Base-by-base conservation (phyloP, 2,888 invertebrate species). In the Carpatolechia fugitivella region DNA sequence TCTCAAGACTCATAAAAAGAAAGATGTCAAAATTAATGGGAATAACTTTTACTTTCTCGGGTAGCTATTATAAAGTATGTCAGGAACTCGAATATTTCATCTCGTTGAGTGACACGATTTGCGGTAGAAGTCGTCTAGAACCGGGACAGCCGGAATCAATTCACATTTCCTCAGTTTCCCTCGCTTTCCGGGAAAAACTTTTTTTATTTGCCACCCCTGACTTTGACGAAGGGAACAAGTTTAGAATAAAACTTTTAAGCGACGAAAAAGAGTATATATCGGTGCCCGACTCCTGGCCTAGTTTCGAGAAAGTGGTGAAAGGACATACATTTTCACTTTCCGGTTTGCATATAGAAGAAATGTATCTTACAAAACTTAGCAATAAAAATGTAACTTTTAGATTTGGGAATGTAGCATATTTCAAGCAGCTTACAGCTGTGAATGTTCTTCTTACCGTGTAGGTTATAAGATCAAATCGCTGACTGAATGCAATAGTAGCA, bases 191-290 rank as follows among this genome's bases (percentile, higher is more conserved):
- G 60, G 65, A 75, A 77, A 80, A 77, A 80, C 69, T 77, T 84
- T 82, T 80, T 80, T 82, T 82, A 81, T 82, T 81, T 80, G 77
- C 78, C 72, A 62, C 70, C 65, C 64, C 52, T 75, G 81, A 82
- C 79, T 83, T 82, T 85, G 84, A 85, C 79, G 83, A 74, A 82
- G 82, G 83, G 75, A 67, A 68, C 67, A 73, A 82, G 77, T 83
- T 82, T 76, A 68, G 71, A 76, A 76, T 74, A 76, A 74, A 77
- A 78, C 70, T 76, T 74, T 70, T 64, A 64, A 69, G 65, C 66
- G 68, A 67, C 66, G 70, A 74, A 70, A 66, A 67, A 62, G 68
- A 66, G 56, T 59, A 63, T 70, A 69, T 73, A 71, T 71, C 69
- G 66, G 68, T 57, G 60, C 35, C 56, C 52, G 52, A 57, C 63